phyloP scores from a whole-genome alignment of 2,113 vertebrate genomes.

The Malurus elegans region DNA sequence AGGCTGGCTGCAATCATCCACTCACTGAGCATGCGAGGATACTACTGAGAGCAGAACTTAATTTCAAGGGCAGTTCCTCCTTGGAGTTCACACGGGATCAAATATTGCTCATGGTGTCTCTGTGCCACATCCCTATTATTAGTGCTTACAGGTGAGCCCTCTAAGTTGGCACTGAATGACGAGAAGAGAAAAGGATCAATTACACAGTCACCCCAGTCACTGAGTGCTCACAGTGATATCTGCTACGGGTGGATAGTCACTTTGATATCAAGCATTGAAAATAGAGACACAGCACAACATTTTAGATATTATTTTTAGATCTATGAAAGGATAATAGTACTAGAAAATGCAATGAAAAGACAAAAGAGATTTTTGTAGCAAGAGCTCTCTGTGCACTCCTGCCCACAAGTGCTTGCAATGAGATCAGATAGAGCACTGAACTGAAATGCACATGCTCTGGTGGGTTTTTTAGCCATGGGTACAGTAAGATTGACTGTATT shows the following conservation, averaged over 20 bases:
- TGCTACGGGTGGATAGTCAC: neutral
- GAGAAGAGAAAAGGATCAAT: neutral
- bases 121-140: neutral
- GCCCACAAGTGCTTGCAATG: neutral
- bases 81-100: neutral
- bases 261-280: slow-evolving; percentile 1
- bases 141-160: neutral
- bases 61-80: neutral
- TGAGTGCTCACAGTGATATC: neutral
- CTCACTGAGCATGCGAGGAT: neutral
- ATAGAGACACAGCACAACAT: neutral
- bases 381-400: neutral
- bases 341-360: neutral
- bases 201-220: neutral
- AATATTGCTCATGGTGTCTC: neutral
- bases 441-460: neutral
- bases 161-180: neutral
- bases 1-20: neutral
- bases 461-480: neutral
- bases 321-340: neutral
- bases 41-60: neutral
- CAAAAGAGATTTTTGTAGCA: neutral
- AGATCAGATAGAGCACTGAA: neutral
- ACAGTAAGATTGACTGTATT: neutral
- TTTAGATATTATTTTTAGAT: neutral